A percentile compares a stretch with the other conserved stretches of the same genome.
These are phyloP conservation scores for Kryptolebias ocellatus DNA, from an alignment of 2,797 vertebrate species.

Conservation along the genomic window DNA sequence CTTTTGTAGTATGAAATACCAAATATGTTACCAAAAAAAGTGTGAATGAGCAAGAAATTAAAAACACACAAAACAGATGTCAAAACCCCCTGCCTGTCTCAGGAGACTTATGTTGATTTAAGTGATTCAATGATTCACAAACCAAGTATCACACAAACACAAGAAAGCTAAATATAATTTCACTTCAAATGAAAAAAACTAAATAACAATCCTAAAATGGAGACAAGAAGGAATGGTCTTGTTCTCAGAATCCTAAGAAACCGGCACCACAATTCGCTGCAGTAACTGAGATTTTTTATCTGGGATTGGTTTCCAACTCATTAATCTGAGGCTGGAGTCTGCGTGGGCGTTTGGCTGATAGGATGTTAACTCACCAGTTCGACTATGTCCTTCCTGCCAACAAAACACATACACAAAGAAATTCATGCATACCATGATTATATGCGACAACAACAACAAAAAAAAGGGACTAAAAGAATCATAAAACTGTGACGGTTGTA, in stretches of 20 bases:
- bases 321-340: constrained; percentile 50
- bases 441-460: constrained; percentile 16
- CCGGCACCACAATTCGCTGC: constrained; percentile 19
- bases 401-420: constrained; percentile 43
- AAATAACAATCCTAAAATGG: constrained; percentile 4
- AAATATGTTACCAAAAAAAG: background rate
- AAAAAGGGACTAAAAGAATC: background rate
- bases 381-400: constrained; percentile 47
- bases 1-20: background rate
- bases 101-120: no score
- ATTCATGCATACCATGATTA: constrained; percentile 5
- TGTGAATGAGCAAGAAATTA: background rate
- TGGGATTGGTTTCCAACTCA: constrained; percentile 49
- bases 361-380: constrained; percentile 51
- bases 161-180: no score
- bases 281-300: constrained; percentile 49
- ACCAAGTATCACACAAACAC: no score
- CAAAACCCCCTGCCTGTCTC: no score
- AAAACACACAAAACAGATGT: no score
- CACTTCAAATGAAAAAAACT: background rate
- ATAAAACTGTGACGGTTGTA: constrained; percentile 41
- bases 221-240: constrained; percentile 11
- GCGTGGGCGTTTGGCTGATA: constrained; percentile 62
- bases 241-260: constrained; percentile 32
- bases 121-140: no score